These are phyloP conservation scores for Chondrosia reniformis DNA, from an alignment of 37 sponge, comb jelly and placozoan genomes.

Conservation along the genomic window DNA sequence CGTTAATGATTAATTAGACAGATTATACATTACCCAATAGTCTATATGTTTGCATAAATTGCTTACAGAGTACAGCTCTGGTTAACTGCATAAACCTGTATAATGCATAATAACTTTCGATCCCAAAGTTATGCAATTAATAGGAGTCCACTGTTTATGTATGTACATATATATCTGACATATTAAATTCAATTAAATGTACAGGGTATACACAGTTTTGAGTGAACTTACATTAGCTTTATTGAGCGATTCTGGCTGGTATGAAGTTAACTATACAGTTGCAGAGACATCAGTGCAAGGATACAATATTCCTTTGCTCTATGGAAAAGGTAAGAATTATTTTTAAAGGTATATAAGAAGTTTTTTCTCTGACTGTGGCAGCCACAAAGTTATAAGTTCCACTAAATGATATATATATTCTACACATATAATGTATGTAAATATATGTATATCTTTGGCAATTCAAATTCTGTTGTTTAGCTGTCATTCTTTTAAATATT, in stretches of 20 bases:
- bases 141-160: no score
- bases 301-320: constrained; percentile 6
- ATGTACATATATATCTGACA: no score
- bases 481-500: no score
- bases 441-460: neutral
- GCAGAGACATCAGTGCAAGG: constrained; percentile 4
- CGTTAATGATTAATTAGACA: neutral
- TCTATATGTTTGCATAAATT: no score
- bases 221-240: constrained; percentile 36
- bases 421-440: neutral
- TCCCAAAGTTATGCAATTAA: no score
- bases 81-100: no score
- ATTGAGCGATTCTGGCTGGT: constrained; percentile 57
- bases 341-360: neutral
- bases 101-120: no score
- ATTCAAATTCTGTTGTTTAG: constrained; percentile 20
- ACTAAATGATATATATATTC: neutral
- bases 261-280: constrained; percentile 38
- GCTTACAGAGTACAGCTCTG: no score
- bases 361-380: neutral
- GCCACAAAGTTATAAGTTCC: no score
- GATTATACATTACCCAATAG: no score
- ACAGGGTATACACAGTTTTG: constrained; percentile 24
- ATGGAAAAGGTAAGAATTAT: constrained; percentile 4
- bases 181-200: no score